These are phyloP conservation scores for Ligdia adustata DNA, from an alignment of 2,888 invertebrate genomes.

Conservation along the genomic window DNA sequence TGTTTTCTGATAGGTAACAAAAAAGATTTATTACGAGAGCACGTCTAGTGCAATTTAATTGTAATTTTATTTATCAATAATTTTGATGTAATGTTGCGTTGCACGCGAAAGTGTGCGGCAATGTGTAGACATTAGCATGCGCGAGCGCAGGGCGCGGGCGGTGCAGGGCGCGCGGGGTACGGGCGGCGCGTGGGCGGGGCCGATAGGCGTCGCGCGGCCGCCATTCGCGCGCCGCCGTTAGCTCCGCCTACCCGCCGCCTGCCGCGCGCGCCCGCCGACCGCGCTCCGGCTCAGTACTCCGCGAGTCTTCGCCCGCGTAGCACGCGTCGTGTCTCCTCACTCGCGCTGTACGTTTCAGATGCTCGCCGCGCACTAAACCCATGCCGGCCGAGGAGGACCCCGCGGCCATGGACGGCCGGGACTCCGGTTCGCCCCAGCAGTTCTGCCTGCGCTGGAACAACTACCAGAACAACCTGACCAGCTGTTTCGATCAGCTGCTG, in stretches of 20 bases:
- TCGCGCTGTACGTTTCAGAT: conserved; percentile 72
- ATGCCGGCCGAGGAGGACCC: conserved; percentile 81
- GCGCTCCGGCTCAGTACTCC: conserved; percentile 59
- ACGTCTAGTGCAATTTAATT: conserved; percentile 31
- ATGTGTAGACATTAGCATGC: conserved; percentile 35
- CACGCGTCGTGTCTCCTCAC: conserved; percentile 55
- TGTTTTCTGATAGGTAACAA: no score
- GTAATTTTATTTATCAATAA: conserved; percentile 36
- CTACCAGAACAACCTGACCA: conserved; percentile 94
- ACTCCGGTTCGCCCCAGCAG: conserved; percentile 90
- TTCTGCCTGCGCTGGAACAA: conserved; percentile 97
- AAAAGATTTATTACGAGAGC: conserved; percentile 15
- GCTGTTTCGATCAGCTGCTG: conserved; percentile 94
- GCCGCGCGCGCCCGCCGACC: conserved; percentile 51
- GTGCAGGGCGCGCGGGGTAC: conserved; percentile 39
- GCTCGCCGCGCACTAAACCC: conserved; percentile 66
- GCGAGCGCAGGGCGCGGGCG: conserved; percentile 32
- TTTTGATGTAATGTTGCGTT: conserved; percentile 10
- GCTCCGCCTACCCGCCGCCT: conserved; percentile 55
- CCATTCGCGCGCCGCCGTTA: conserved; percentile 50
- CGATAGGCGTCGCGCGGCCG: conserved; percentile 51
- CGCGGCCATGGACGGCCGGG: conserved; percentile 74
- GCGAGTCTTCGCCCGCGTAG: conserved; percentile 66
- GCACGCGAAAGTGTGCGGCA: conserved; percentile 12
- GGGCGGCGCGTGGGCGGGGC: conserved; percentile 44